phyloP scores from a whole-genome alignment of 2,797 vertebrate species.

The Nyctalus aviator region DNA sequence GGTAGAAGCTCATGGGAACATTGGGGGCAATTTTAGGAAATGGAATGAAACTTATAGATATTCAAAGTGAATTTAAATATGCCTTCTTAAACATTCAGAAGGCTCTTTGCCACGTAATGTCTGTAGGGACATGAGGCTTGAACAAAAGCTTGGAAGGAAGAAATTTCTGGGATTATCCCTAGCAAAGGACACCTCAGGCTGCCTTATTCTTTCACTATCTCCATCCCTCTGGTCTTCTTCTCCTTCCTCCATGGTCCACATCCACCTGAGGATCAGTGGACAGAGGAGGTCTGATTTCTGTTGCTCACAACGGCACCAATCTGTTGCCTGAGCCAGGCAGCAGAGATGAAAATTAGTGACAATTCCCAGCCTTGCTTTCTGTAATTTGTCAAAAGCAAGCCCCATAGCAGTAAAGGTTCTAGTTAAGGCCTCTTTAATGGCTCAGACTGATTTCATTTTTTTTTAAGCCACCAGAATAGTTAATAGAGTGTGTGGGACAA shows the following conservation, averaged over 20 bases:
- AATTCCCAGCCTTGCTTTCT: slow-evolving; percentile 40
- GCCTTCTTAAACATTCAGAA: slow-evolving; percentile 45
- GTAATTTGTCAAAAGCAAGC: slow-evolving; percentile 54
- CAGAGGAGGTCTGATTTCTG: slow-evolving; percentile 31
- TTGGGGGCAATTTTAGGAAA: not conserved
- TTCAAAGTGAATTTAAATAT: slow-evolving; percentile 25
- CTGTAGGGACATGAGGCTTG: not conserved
- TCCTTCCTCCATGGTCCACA: not conserved
- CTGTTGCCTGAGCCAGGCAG: slow-evolving; percentile 29
- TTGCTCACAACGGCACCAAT: not conserved
- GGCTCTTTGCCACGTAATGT: not conserved
- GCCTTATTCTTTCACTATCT: not conserved
- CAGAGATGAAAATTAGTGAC: slow-evolving; percentile 52
- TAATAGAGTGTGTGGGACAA: slow-evolving; percentile 77
- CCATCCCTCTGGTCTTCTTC: not conserved
- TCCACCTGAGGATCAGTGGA: not conserved
- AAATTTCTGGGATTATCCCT: not conserved
- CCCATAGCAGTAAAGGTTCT: slow-evolving; percentile 44
- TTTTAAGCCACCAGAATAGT: slow-evolving; percentile 72
- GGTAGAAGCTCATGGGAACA: not conserved
- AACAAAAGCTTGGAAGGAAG: slow-evolving; percentile 12
- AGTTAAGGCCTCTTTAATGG: slow-evolving; percentile 57
- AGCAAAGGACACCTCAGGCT: not conserved
- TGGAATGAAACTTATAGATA: not conserved
- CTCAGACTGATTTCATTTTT: slow-evolving; percentile 70